Percentiles rank a stretch among this genome's conserved stretches.
These are phyloP conservation scores for Orchesellides sinensis DNA, from an alignment of 2,888 invertebrate genomes.

Conservation along the genomic window DNA sequence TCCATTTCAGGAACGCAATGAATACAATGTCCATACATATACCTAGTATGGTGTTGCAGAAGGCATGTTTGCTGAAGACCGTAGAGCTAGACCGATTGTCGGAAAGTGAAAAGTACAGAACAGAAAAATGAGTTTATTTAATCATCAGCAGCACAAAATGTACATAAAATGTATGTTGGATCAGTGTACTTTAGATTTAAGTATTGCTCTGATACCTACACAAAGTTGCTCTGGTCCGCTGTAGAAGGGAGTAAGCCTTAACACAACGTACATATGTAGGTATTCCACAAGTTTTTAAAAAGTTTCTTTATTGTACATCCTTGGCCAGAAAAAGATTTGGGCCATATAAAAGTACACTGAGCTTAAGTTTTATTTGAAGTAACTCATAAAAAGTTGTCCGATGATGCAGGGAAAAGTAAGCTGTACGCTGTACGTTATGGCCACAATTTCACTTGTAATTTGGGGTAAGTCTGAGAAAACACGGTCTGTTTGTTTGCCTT, in stretches of 20 bases:
- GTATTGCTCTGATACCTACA: too few species aligned
- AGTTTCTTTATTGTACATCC: too few species aligned
- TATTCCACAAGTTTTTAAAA: slow-evolving; percentile 1
- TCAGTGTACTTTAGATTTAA: too few species aligned
- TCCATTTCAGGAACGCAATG: background rate
- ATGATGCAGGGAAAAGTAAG: background rate
- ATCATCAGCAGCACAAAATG: too few species aligned
- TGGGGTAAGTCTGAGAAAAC: background rate
- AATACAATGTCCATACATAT: background rate
- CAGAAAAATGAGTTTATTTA: slow-evolving; percentile 38
- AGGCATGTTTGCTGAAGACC: background rate
- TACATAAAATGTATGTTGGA: too few species aligned
- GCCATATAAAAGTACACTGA: slow-evolving; percentile 16
- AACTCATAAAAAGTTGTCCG: slow-evolving; percentile 23
- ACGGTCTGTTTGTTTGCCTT: background rate
- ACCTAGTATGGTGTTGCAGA: background rate
- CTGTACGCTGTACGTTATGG: background rate
- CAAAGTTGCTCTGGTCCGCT: too few species aligned
- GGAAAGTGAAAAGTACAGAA: slow-evolving; percentile 43
- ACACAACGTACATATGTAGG: too few species aligned
- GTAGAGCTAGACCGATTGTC: slow-evolving; percentile 31
- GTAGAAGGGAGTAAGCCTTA: too few species aligned
- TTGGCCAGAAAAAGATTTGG: slow-evolving; percentile 38
- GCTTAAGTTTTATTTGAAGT: slow-evolving; percentile 34
- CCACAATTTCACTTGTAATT: background rate